phyloP scores from a whole-genome alignment of 2,888 invertebrate genomes.

The Hypena proboscidalis region DNA sequence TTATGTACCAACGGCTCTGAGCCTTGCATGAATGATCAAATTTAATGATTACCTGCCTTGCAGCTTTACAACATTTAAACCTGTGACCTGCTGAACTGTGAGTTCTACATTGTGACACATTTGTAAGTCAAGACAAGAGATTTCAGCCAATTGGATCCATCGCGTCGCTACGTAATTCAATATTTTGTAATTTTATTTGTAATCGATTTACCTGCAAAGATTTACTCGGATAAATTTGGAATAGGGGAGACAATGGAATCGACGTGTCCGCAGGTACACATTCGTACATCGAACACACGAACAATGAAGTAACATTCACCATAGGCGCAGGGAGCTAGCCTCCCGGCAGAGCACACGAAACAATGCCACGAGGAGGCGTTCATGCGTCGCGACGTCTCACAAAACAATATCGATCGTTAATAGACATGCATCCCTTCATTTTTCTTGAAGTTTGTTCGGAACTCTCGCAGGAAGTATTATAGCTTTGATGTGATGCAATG shows the following conservation, averaged over 20 bases:
- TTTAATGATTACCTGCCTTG: slow-evolving; percentile 50
- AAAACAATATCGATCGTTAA: slow-evolving; percentile 51
- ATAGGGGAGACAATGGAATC: slow-evolving; percentile 29
- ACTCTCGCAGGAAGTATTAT: slow-evolving; percentile 57
- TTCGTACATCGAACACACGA: slow-evolving; percentile 28
- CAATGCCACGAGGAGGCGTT: slow-evolving; percentile 53
- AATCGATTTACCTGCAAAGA: slow-evolving; percentile 22
- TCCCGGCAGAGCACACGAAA: slow-evolving; percentile 46
- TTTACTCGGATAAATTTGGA: slow-evolving; percentile 34
- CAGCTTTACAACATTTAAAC: slow-evolving; percentile 37
- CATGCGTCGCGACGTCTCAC: slow-evolving; percentile 64
- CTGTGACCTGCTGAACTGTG: slow-evolving; percentile 36
- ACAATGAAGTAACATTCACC: slow-evolving; percentile 32
- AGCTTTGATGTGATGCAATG: slow-evolving; percentile 66
- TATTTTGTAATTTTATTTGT: neutral
- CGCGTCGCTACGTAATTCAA: slow-evolving; percentile 2
- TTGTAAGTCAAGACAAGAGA: slow-evolving; percentile 18
- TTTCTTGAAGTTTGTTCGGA: slow-evolving; percentile 55
- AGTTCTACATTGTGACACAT: slow-evolving; percentile 26
- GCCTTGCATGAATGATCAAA: slow-evolving; percentile 62
- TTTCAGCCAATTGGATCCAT: slow-evolving; percentile 30
- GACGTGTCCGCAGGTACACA: slow-evolving; percentile 45
- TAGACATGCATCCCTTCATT: slow-evolving; percentile 70
- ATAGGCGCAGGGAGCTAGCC: slow-evolving; percentile 44
- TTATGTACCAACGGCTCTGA: slow-evolving; percentile 46